A percentile compares a stretch with the other conserved stretches of the same genome.
Evolutionary conservation across 2,113 vertebrate species (phyloP).

Genomic region (Dasypus novemcinctus): DNA sequence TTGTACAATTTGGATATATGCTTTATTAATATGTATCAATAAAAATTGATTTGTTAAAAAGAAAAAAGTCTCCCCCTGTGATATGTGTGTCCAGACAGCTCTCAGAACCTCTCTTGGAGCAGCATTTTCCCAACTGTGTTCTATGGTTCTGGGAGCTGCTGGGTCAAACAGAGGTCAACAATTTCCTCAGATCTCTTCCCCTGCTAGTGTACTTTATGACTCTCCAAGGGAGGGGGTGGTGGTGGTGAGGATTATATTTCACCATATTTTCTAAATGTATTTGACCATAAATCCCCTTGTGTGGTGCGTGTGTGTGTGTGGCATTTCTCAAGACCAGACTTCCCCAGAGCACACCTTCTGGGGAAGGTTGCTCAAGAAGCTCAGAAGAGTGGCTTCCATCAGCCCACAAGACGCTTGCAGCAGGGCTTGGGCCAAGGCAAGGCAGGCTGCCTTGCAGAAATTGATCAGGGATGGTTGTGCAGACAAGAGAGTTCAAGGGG

Average conservation of each 20-base stretch:
- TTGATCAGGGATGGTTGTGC: neutral
- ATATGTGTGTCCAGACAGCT: neutral
- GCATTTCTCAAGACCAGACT: neutral
- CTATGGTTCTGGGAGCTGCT: neutral
- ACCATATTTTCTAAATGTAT: neutral
- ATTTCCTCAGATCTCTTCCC: neutral
- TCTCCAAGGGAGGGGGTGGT: neutral
- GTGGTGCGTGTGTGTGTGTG: too few relatives aligned
- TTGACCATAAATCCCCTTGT: neutral
- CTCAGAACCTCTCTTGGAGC: neutral
- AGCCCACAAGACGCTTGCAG: neutral
- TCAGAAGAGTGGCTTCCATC: neutral
- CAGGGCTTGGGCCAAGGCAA: neutral
- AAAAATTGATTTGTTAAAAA: too few relatives aligned
- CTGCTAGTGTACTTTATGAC: neutral
- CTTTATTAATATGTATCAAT: too few relatives aligned
- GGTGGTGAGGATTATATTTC: neutral
- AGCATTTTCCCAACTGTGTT: neutral
- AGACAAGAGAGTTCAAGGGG: neutral
- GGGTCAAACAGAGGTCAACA: neutral
- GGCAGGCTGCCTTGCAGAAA: neutral
- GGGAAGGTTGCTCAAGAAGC: neutral
- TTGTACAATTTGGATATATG: too few relatives aligned
- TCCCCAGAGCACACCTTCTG: neutral
- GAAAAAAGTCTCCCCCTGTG: neutral